These are phyloP conservation scores for Porites divaricata DNA, from an alignment of 92 coral and sea anemone species.

Conservation along the genomic window DNA sequence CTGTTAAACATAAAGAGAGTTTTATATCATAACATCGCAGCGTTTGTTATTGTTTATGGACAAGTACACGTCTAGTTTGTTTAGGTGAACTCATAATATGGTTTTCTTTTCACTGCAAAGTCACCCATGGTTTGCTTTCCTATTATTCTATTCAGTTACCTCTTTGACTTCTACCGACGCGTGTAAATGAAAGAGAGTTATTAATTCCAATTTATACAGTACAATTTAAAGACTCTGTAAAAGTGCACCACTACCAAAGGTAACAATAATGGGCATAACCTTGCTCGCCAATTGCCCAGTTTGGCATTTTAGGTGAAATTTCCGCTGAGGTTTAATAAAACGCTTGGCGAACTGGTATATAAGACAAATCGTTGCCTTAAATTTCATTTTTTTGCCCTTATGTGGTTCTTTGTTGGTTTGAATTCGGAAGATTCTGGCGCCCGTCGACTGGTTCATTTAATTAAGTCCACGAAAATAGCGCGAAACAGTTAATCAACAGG, in stretches of 20 bases:
- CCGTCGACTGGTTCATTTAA: conserved; percentile 24
- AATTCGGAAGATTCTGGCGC: conserved; percentile 26
- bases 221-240: background rate
- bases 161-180: conserved; percentile 23
- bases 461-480: conserved; percentile 24
- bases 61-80: background rate
- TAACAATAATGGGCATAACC: conserved; percentile 4
- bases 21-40: background rate
- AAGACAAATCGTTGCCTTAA: background rate
- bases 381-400: conserved; percentile 28
- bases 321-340: background rate
- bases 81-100: background rate
- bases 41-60: background rate
- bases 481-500: conserved; percentile 38
- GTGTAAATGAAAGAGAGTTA: conserved; percentile 14
- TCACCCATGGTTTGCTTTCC: conserved; percentile 3
- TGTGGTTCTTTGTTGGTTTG: conserved; percentile 15
- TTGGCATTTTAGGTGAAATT: background rate
- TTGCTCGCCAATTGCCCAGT: background rate
- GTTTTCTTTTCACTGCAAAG: background rate
- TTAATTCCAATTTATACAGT: background rate
- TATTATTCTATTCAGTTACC: background rate
- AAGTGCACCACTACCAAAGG: background rate
- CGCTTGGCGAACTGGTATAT: conserved; percentile 4
- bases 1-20: background rate